Percentiles rank a stretch among this genome's conserved stretches.
phyloP scores from a whole-genome alignment of 2,113 vertebrate species.

The Rhizomys pruinosus region DNA sequence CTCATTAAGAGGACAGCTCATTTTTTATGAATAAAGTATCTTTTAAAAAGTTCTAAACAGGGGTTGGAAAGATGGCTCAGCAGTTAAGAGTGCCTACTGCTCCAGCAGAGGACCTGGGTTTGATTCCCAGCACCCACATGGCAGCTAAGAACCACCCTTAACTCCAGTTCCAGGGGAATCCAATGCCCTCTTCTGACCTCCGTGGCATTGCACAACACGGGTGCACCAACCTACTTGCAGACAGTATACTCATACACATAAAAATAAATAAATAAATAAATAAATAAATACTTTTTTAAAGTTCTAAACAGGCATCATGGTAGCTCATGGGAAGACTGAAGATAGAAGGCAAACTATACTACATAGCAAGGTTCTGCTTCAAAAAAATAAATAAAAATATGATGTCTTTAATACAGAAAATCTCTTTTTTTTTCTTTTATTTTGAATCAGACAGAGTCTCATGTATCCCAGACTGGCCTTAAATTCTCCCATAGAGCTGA shows the following conservation, averaged over 20 bases:
- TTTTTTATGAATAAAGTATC: not conserved
- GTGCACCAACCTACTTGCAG: too few species aligned
- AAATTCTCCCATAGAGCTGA: not conserved
- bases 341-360: not conserved
- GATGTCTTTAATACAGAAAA: slow-evolving; percentile 6
- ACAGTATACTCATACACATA: too few species aligned
- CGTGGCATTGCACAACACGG: too few species aligned
- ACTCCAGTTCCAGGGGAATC: too few species aligned
- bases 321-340: not conserved
- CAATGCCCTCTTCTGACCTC: too few species aligned
- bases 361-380: not conserved
- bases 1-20: not conserved
- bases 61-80: too few species aligned
- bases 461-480: not conserved
- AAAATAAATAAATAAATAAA: too few species aligned
- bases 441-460: not conserved
- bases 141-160: too few species aligned
- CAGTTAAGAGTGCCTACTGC: too few species aligned
- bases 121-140: too few species aligned
- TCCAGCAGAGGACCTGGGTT: too few species aligned
- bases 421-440: not conserved
- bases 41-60: slow-evolving; percentile 20
- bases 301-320: not conserved
- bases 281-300: too few species aligned
- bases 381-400: not conserved